phyloP scores from a whole-genome alignment of 2,797 vertebrate species.

The Cossypha caffra region DNA sequence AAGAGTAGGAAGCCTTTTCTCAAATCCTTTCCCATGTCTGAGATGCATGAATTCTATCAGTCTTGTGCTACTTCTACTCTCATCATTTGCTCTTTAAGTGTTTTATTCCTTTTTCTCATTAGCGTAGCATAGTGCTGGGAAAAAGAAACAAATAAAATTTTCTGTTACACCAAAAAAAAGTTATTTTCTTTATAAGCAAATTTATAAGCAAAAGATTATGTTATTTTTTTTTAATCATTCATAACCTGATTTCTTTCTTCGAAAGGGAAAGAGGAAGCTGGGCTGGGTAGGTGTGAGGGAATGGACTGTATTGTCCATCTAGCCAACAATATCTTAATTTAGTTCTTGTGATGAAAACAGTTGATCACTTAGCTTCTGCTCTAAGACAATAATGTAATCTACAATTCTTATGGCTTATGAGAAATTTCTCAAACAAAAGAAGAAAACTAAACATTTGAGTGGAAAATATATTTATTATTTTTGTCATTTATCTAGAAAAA shows the following conservation, averaged over 20 bases:
- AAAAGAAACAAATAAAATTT: background rate
- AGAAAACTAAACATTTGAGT: background rate
- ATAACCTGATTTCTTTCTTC: background rate
- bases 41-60: background rate
- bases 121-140: no score
- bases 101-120: background rate
- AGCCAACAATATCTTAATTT: background rate
- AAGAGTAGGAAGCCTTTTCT: background rate
- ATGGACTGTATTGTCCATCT: background rate
- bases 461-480: background rate
- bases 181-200: background rate
- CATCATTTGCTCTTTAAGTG: background rate
- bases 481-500: background rate
- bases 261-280: background rate
- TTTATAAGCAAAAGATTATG: background rate
- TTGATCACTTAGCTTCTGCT: background rate
- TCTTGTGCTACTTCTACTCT: background rate
- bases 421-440: background rate
- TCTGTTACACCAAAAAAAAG: background rate
- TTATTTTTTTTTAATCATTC: background rate
- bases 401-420: background rate
- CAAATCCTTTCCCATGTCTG: background rate
- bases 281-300: background rate
- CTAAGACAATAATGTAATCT: background rate
- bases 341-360: background rate